Conservation (phyloP, 1,140 invertebrate genomes). For the Bicyclus anynana region DNA sequence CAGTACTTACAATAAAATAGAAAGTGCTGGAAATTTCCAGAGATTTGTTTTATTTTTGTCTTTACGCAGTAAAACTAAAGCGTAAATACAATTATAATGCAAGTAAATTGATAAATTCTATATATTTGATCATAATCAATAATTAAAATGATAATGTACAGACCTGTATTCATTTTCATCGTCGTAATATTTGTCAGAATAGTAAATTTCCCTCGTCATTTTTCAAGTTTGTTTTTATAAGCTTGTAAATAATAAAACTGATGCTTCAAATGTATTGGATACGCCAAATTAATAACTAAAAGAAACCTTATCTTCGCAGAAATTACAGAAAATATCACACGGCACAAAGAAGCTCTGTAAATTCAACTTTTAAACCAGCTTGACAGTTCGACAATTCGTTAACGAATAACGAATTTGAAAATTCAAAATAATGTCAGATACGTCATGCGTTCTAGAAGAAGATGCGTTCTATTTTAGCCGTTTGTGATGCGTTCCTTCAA, state of each 20-base stretch:
- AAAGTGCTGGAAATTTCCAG: too few relatives aligned
- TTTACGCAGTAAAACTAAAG: too few relatives aligned
- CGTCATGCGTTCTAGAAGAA: too few relatives aligned
- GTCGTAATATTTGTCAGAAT: slow-evolving; percentile 95
- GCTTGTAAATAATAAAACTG: background rate
- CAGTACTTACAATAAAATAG: too few relatives aligned
- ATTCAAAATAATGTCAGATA: slow-evolving; percentile 36
- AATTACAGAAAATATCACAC: background rate
- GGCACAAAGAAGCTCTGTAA: slow-evolving; percentile 1
- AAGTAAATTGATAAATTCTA: background rate
- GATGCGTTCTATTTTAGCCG: too few relatives aligned
- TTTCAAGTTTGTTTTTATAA: slow-evolving; percentile 9
- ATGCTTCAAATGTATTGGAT: too few relatives aligned
- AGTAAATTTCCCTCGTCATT: slow-evolving; percentile 85
- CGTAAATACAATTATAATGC: too few relatives aligned
- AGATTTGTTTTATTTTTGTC: too few relatives aligned
- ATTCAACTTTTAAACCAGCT: slow-evolving; percentile 6
- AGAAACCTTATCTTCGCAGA: background rate
- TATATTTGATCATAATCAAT: background rate
- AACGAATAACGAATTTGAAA: slow-evolving; percentile 41
- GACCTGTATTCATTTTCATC: slow-evolving; percentile 92
- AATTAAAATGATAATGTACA: background rate
- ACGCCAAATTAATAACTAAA: background rate
- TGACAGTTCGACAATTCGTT: slow-evolving; percentile 35
- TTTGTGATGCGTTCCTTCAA: too few relatives aligned